These are phyloP conservation scores for Notechis scutatus DNA, from an alignment of 2,113 vertebrate genomes.

Conservation along the genomic window DNA sequence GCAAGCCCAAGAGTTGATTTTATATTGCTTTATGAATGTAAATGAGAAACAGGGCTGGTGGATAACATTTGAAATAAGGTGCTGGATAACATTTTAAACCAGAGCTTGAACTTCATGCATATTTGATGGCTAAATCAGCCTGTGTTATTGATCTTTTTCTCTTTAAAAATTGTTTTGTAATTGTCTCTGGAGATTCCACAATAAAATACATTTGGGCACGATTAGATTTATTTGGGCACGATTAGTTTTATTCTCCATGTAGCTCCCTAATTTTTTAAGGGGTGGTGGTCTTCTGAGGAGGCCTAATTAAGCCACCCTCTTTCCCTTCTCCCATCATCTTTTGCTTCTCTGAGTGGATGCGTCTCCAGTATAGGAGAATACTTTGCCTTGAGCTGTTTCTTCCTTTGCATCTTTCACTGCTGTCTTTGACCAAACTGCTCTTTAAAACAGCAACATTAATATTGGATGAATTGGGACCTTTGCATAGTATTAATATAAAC, in stretches of 20 bases:
- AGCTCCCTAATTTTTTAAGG: background rate
- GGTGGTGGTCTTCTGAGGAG: background rate
- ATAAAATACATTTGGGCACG: background rate
- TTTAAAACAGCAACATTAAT: background rate
- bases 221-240: background rate
- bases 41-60: constrained; percentile 29
- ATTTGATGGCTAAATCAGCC: constrained; percentile 26
- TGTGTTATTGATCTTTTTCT: background rate
- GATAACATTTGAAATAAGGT: constrained; percentile 27
- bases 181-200: background rate
- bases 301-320: background rate
- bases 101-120: constrained; percentile 12
- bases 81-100: constrained; percentile 1
- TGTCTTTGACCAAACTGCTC: background rate
- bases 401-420: background rate
- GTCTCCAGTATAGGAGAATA: background rate
- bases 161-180: background rate
- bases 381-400: background rate
- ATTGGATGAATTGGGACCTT: background rate
- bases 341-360: background rate
- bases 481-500: background rate
- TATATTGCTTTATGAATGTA: constrained; percentile 29
- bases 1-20: constrained; percentile 14
- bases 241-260: background rate
- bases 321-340: background rate